These are phyloP conservation scores for Marmota monax DNA, from an alignment of 2,113 vertebrate genomes.

Conservation along the genomic window DNA sequence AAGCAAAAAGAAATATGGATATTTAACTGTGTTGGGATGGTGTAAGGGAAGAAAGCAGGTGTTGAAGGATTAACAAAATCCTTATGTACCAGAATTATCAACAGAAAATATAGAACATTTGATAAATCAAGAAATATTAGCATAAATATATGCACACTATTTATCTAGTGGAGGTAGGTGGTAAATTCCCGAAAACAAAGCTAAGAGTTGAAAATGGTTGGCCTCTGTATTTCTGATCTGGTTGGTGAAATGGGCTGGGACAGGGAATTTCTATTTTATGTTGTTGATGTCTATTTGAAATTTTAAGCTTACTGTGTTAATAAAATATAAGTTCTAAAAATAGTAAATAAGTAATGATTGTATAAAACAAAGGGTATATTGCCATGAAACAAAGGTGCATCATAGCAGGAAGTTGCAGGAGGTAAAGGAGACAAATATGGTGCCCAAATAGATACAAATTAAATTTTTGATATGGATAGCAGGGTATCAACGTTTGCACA, in stretches of 20 bases:
- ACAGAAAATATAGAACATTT: neutral
- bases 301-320: constrained; percentile 37
- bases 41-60: neutral
- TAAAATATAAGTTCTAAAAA: neutral
- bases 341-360: neutral
- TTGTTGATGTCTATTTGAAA: neutral
- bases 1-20: neutral
- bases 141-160: neutral
- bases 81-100: neutral
- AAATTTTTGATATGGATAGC: neutral
- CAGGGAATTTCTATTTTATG: neutral
- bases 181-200: neutral
- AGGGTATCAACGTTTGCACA: neutral
- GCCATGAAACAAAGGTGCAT: neutral
- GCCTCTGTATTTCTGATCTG: neutral
- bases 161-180: neutral
- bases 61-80: neutral
- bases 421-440: neutral
- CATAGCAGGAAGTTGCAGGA: neutral
- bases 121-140: neutral
- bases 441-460: neutral
- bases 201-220: neutral
- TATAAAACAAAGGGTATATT: neutral
- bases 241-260: neutral
- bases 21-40: constrained; percentile 25